Percentiles rank a stretch among this genome's conserved stretches.
phyloP scores from a whole-genome alignment of 1,140 invertebrate genomes.

The Aphaenogaster ashmeadi region DNA sequence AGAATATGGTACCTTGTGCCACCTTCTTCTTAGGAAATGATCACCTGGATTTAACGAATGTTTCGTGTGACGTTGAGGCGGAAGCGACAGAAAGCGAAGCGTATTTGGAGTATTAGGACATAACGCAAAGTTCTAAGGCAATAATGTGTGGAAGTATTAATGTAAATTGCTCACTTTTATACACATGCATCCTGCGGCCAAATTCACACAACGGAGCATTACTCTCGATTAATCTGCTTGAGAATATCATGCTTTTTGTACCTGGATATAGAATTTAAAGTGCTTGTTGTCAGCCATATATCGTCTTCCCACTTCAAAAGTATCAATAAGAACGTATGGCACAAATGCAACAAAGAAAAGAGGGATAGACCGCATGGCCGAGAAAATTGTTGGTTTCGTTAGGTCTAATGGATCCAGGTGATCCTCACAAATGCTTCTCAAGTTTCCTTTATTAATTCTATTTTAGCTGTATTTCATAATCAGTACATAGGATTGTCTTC shows the following conservation, averaged over 20 bases:
- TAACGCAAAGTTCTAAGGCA: conserved; percentile 64
- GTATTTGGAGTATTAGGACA: conserved; percentile 62
- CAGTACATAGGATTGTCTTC: conserved; percentile 49
- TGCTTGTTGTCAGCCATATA: conserved; percentile 75
- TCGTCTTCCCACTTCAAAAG: conserved; percentile 75
- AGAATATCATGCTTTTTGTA: conserved; percentile 69
- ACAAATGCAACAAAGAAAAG: conserved; percentile 55
- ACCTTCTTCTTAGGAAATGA: conserved; percentile 65
- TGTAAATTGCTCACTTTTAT: conserved; percentile 73
- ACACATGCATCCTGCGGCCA: conserved; percentile 70
- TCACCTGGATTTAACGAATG: conserved; percentile 68
- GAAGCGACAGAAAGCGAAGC: conserved; percentile 59
- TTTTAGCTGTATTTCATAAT: conserved; percentile 51
- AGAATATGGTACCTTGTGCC: conserved; percentile 66
- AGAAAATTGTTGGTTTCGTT: conserved; percentile 60
- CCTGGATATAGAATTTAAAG: conserved; percentile 68
- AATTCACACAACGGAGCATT: conserved; percentile 58
- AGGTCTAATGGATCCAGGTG: conserved; percentile 52
- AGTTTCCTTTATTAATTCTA: conserved; percentile 54
- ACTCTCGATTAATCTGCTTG: conserved; percentile 63
- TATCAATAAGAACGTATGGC: conserved; percentile 53
- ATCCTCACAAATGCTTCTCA: conserved; percentile 58
- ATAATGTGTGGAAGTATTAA: conserved; percentile 75
- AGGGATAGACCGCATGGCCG: conserved; percentile 62
- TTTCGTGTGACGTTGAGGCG: conserved; percentile 48